Conservation (phyloP, 2,888 invertebrate species). For the Coremacera marginata region DNA sequence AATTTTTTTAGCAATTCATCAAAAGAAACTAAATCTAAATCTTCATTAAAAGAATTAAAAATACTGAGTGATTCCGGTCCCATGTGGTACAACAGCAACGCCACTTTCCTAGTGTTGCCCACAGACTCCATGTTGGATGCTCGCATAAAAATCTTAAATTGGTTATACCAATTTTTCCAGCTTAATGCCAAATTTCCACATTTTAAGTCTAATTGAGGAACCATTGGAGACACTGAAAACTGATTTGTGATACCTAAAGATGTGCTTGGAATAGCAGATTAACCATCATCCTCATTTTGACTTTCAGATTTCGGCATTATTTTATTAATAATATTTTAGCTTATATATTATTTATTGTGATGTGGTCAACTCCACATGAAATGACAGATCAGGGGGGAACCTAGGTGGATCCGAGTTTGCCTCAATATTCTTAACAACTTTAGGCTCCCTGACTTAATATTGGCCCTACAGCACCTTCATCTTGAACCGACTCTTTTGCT, state of each 20-base stretch:
- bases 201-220: constrained; percentile 39
- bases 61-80: constrained; percentile 36
- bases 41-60: constrained; percentile 43
- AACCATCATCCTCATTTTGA: neutral
- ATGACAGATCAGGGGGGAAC: too few species aligned
- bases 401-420: too few species aligned
- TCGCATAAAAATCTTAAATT: constrained; percentile 46
- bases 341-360: too few species aligned
- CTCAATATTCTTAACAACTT: too few species aligned
- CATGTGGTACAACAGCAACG: constrained; percentile 38
- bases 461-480: too few species aligned
- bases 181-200: constrained; percentile 27
- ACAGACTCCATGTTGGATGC: constrained; percentile 41
- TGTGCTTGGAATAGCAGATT: neutral
- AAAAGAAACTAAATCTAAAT: constrained; percentile 34
- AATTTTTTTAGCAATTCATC: constrained; percentile 26
- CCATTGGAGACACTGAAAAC: neutral
- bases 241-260: neutral
- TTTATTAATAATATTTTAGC: neutral
- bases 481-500: too few species aligned
- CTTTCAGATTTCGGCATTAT: neutral
- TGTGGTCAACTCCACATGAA: too few species aligned
- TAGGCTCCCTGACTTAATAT: too few species aligned
- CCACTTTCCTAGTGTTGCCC: constrained; percentile 35
- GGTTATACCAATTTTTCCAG: constrained; percentile 44